phyloP scores from a whole-genome alignment of 2,888 invertebrate species.

The Protodeltote pygarga region DNA sequence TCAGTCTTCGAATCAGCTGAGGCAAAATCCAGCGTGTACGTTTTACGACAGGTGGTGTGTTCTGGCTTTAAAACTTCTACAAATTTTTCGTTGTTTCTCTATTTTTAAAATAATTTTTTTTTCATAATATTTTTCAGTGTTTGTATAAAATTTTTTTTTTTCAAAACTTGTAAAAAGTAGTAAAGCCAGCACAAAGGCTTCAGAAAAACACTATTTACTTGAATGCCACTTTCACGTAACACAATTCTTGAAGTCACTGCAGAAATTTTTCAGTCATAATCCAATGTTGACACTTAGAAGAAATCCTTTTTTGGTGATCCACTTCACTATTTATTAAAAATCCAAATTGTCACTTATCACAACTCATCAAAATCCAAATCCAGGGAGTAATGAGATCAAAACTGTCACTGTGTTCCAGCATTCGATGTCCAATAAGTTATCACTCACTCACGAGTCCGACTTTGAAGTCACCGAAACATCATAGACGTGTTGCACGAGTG shows the following conservation, averaged over 20 bases:
- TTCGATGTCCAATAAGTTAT: conserved; percentile 87
- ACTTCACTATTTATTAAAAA: conserved; percentile 80
- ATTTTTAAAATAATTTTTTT: conserved; percentile 3
- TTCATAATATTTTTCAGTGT: conserved; percentile 5
- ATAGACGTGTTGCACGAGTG: conserved; percentile 86
- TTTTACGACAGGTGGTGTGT: conserved; percentile 62
- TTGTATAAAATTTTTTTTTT: conserved; percentile 13
- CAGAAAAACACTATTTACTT: conserved; percentile 67
- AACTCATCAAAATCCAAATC: conserved; percentile 80
- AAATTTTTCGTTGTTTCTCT: conserved; percentile 35
- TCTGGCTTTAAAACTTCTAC: conserved; percentile 51
- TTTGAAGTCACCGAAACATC: conserved; percentile 85
- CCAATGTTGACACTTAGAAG: conserved; percentile 72
- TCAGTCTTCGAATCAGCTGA: conserved; percentile 71
- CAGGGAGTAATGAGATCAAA: conserved; percentile 72
- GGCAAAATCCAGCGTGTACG: conserved; percentile 63
- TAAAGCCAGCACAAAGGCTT: conserved; percentile 53
- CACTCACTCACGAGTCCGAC: conserved; percentile 80
- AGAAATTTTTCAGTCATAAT: conserved; percentile 68
- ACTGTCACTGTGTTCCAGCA: conserved; percentile 91
- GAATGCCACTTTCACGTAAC: conserved; percentile 68
- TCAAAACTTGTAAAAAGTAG: conserved; percentile 54
- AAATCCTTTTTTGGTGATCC: conserved; percentile 78
- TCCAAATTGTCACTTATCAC: conserved; percentile 79
- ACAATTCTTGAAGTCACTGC: conserved; percentile 63